Base-by-base conservation (phyloP, 2,888 invertebrate species). In the Drosophila meridiana region DNA sequence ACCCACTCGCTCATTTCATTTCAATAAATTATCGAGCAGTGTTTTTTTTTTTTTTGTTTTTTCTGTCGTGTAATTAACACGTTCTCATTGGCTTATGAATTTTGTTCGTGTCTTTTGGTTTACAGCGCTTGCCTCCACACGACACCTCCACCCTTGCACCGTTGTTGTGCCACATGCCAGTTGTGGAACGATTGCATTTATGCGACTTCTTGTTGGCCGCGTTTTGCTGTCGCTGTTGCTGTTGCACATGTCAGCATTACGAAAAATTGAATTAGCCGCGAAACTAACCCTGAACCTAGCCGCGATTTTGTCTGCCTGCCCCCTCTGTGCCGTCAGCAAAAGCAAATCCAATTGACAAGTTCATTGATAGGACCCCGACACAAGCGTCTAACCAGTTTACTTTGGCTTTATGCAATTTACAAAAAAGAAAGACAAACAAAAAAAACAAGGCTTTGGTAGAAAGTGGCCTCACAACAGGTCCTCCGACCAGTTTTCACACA, bases 131-230 rank as follows among this genome's bases (percentile, higher is more conserved):
- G 58, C 36, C 36, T 28, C 34, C 13, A 1, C 43, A 20, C 36
- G 20, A 36, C 28, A 53, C 42, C 45, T 13, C 34, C 3, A 32
- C 30, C 62, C 52, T 36, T 26, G 26, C 53, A 4, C 6, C 4
- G 13, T 30, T 6, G 56, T 50, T 42, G 36, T 61, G 73, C 59
- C 60, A 57, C 67, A 66, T 67, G 62, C 42, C 26, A 47, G 55
- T 42, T 59, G 67, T 55, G 59, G 55, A 53, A 47, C 53, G 57
- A 65, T 73, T 72, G 87, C 87, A 87, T 86, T 87, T 87, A 69
- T 87, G 90, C 78, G 87, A 87, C 87, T 87, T 87, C 87, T 73
- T 69, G 66, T 47, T 87, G 87, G 83, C 89, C 90, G 86, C 83
- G 76, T 85, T 87, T 85, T 68, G 20, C 20, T 20, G 61, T 64